These are phyloP conservation scores for Phrynocephalus vlangalii DNA, from an alignment of 2,797 vertebrate species.

Conservation along the genomic window DNA sequence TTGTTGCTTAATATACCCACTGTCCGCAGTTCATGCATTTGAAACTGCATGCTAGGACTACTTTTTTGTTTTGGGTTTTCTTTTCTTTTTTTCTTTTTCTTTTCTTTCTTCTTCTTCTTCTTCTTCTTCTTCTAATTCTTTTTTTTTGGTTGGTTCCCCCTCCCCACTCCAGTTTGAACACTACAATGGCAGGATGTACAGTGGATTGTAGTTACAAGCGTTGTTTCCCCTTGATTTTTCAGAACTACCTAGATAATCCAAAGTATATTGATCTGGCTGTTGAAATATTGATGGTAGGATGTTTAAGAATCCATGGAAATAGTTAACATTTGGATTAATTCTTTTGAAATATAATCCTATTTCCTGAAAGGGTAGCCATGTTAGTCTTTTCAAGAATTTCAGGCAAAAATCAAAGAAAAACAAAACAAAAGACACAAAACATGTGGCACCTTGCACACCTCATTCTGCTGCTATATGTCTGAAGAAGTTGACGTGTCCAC, in stretches of 20 bases:
- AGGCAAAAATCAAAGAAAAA: no score
- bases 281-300: background rate
- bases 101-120: no score
- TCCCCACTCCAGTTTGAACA: conserved; percentile 24
- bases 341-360: background rate
- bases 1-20: conserved; percentile 34
- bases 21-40: conserved; percentile 32
- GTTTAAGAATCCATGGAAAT: background rate
- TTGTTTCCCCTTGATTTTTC: conserved; percentile 19
- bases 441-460: no score
- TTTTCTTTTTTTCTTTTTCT: background rate
- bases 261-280: conserved; percentile 47
- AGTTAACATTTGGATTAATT: background rate
- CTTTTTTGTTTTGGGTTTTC: background rate
- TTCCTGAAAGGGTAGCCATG: background rate
- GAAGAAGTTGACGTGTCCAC: no score
- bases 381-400: no score
- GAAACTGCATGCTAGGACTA: background rate
- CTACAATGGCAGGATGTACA: conserved; percentile 40
- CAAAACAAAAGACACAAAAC: no score
- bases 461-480: no score
- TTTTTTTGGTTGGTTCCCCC: no score
- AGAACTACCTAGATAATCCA: conserved; percentile 53
- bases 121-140: no score
- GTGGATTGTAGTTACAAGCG: background rate